Evolutionary conservation across 1,140 invertebrate species (phyloP).

Genomic region (Drosophila orena): DNA sequence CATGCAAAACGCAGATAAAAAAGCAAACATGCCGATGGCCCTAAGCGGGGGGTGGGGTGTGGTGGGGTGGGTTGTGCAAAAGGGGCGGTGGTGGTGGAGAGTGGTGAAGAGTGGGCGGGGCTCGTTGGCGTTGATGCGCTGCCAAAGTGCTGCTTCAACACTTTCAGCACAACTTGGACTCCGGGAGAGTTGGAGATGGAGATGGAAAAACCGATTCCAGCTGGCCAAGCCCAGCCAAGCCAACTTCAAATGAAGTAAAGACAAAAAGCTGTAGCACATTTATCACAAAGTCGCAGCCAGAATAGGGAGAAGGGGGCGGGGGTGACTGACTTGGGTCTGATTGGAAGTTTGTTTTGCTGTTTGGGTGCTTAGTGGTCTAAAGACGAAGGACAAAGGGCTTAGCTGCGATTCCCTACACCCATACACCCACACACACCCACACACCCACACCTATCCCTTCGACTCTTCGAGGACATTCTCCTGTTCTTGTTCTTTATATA

Average conservation of each 20-base stretch:
- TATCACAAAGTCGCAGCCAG: conserved; percentile 76
- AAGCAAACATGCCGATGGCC: conserved; percentile 73
- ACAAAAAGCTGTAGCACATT: conserved; percentile 83
- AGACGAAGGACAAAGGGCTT: conserved; percentile 31
- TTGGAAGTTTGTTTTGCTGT: conserved; percentile 79
- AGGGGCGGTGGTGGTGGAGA: not conserved
- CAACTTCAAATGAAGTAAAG: conserved; percentile 80
- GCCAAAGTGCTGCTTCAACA: conserved; percentile 82
- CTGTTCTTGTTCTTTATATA: conserved; percentile 64
- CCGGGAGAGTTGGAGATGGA: conserved; percentile 3
- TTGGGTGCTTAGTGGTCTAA: conserved; percentile 76
- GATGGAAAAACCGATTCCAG: conserved; percentile 25
- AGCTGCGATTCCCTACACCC: conserved; percentile 33
- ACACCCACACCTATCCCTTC: conserved; percentile 1
- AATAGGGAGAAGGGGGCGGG: conserved; percentile 7
- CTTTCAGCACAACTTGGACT: conserved; percentile 50
- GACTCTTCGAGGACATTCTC: conserved; percentile 12
- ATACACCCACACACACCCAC: not conserved
- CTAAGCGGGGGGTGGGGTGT: not conserved
- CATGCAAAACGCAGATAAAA: conserved; percentile 80
- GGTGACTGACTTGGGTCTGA: conserved; percentile 68
- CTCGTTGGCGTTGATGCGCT: conserved; percentile 76
- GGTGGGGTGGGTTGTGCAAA: conserved; percentile 9
- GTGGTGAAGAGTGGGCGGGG: conserved; percentile 6
- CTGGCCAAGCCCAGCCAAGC: conserved; percentile 41